Evolutionary conservation across 2,113 vertebrate species (phyloP).

Genomic region (Panthera leo): DNA sequence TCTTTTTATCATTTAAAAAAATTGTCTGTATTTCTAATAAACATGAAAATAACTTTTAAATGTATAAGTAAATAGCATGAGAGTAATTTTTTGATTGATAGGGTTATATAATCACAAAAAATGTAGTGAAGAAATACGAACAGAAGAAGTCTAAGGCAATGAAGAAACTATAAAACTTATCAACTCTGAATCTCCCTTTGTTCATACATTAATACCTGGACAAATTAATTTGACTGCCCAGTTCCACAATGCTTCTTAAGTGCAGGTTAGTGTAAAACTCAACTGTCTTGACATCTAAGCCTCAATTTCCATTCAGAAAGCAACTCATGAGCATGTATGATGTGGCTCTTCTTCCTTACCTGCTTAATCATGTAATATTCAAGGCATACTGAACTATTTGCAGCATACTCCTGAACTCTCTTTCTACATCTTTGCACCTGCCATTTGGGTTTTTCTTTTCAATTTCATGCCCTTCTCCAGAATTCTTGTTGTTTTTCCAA

Average conservation of each 20-base stretch:
- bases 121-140: neutral
- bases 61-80: neutral
- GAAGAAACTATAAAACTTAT: neutral
- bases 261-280: neutral
- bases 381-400: neutral
- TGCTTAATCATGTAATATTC: neutral
- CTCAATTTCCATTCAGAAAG: neutral
- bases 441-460: neutral
- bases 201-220: neutral
- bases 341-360: neutral
- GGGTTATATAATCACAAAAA: neutral
- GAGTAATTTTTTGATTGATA: neutral
- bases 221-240: neutral
- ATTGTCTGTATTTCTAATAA: neutral
- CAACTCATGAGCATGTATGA: neutral
- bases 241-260: neutral
- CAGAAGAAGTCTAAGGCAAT: neutral
- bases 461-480: neutral
- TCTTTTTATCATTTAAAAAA: neutral
- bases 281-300: neutral
- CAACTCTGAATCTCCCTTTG: neutral
- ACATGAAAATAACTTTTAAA: neutral
- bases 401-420: neutral
- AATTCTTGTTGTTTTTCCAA: neutral
- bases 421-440: neutral